Base-by-base conservation (phyloP, 2,888 invertebrate genomes). In the Aproaerema taeniolella region DNA sequence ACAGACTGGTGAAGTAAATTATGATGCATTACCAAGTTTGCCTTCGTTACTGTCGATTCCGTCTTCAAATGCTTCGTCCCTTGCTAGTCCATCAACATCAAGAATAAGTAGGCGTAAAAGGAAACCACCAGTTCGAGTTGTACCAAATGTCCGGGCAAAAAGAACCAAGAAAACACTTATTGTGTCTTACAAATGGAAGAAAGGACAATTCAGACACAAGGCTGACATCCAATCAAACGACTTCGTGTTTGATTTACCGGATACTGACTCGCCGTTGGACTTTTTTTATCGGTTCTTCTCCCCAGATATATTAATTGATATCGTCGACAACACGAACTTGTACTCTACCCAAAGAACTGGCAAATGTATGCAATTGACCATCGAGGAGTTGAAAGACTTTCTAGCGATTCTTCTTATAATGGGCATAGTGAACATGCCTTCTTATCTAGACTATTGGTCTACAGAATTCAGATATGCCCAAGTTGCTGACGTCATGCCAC, bases 401-500 rank as follows among this genome's bases (percentile, higher is more conserved):
- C 16, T 61, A 12, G 52, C 53, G 7, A 62, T 62, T 3, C 42
- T 55, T 31, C 45, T 62, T 7, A n/a, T 56, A 1, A 61, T 63
- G 63, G 59, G 61, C 20, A 46, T 64, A 25, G 55, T 58, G 1
- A 7, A 13, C 12, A 43, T 61, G 46, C 55, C 58, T 6, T 42
- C 49, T 30, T 58, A 59, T 31, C 37, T 42, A 38, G 56, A 57
- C 35, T 58, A 58, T 32, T 55, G 58, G 56, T 43, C 42, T 12
- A 24, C n/a, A 24, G 13, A 38, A 39, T 52, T 43, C 25, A 34
- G 50, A 26, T 58, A 47, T 31, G 16, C 11, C 9, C 36, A 30
- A 25, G 45, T 64, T 17, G 55, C 60, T 8, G 46, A 55, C 29
- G 11, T 61, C 10, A 63, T 67, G 61, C 24, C 50, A 10, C 16